phyloP scores from a whole-genome alignment of 2,113 vertebrate species.

The Ictalurus furcatus region DNA sequence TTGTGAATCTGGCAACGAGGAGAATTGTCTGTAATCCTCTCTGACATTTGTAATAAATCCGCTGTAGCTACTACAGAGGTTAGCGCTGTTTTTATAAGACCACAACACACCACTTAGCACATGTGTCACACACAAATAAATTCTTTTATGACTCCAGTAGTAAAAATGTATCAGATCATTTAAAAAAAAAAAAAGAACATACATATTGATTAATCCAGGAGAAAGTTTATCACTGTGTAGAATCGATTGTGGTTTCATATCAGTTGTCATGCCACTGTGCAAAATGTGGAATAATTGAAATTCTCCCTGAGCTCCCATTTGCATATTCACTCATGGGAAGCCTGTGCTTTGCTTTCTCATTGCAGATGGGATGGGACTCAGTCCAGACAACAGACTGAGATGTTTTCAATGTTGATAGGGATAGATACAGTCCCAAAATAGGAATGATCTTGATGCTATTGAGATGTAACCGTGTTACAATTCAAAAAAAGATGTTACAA shows the following conservation, averaged over 20 bases:
- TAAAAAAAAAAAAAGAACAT: no score
- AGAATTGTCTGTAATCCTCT: background rate
- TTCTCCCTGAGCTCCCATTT: constrained; percentile 46
- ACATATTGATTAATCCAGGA: background rate
- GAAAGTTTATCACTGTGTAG: constrained; percentile 15
- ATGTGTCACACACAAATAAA: background rate
- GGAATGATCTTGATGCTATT: background rate
- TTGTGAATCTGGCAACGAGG: background rate
- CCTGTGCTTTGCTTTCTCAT: constrained; percentile 27
- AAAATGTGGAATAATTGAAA: constrained; percentile 53
- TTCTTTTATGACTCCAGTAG: background rate
- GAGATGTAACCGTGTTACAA: background rate
- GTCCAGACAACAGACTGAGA: constrained; percentile 17
- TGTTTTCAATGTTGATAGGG: background rate
- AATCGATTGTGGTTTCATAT: constrained; percentile 16
- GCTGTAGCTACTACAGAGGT: background rate
- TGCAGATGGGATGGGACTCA: constrained; percentile 77
- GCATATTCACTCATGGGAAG: constrained; percentile 42
- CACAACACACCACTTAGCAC: background rate
- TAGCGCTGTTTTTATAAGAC: background rate
- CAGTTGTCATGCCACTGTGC: constrained; percentile 50
- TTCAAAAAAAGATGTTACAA: no score
- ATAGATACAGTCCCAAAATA: background rate
- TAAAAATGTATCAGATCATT: background rate
- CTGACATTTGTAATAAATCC: background rate